phyloP scores from a whole-genome alignment of 2,113 vertebrate species.

The Isichthys henryi region DNA sequence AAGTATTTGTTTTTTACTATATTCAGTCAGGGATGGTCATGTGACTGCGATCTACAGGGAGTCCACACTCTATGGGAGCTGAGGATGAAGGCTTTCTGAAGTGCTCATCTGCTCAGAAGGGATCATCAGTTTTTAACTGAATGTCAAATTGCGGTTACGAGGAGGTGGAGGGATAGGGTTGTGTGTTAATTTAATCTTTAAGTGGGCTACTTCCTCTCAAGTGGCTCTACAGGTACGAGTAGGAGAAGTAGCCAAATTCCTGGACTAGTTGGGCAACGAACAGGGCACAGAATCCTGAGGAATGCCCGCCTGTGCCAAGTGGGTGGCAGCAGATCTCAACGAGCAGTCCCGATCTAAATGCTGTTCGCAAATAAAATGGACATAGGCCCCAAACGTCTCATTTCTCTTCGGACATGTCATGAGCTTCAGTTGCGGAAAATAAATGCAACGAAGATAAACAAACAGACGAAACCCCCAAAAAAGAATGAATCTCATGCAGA shows the following conservation, averaged over 20 bases:
- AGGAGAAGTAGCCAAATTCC: not conserved
- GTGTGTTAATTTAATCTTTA: constrained; percentile 9
- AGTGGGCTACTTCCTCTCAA: constrained; percentile 38
- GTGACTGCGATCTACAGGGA: not conserved
- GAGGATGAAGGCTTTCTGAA: not conserved
- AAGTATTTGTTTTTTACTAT: not conserved
- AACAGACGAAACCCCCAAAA: constrained; percentile 23
- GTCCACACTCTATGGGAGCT: not conserved
- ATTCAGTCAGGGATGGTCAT: not conserved
- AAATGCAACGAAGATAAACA: constrained; percentile 38
- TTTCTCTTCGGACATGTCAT: not conserved
- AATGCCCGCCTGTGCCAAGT: not conserved
- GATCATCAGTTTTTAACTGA: not conserved
- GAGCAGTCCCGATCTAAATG: not conserved
- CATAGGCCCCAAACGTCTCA: not conserved
- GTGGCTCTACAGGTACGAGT: constrained; percentile 11
- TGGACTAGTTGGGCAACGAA: not conserved
- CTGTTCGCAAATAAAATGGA: not conserved
- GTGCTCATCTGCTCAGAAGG: not conserved
- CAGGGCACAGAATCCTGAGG: not conserved
- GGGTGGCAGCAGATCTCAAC: not conserved
- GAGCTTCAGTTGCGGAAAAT: constrained; percentile 38
- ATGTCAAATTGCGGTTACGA: not conserved
- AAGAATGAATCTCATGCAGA: constrained; percentile 33
- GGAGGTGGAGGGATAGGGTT: not conserved